Percentiles rank a stretch among this genome's conserved stretches.
phyloP scores from a whole-genome alignment of 1,140 invertebrate genomes.

The Drosophila repletoides region DNA sequence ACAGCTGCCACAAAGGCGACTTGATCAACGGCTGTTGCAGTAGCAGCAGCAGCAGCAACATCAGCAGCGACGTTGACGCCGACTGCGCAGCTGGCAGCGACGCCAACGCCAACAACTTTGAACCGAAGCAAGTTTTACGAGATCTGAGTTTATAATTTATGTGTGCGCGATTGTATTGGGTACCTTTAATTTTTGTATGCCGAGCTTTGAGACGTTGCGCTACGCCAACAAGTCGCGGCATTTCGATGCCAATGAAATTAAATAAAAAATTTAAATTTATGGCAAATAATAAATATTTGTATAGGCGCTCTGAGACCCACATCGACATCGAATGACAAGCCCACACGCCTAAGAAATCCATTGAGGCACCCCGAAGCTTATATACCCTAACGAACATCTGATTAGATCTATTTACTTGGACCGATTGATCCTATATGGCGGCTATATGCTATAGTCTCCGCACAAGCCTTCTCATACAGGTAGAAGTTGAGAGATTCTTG shows the following conservation, averaged over 20 bases:
- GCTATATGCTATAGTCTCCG: no score
- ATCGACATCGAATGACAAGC: no score
- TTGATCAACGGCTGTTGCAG: conserved; percentile 36
- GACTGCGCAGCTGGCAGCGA: neutral
- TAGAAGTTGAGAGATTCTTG: no score
- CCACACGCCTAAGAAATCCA: no score
- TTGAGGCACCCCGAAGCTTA: no score
- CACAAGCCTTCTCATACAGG: no score
- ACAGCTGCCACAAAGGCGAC: conserved; percentile 38
- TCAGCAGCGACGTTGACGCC: neutral
- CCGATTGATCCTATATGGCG: no score
- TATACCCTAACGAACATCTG: no score
- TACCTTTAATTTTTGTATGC: conserved; percentile 61
- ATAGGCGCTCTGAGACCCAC: no score
- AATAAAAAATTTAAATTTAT: neutral
- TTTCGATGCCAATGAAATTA: neutral
- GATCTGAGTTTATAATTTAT: conserved; percentile 60
- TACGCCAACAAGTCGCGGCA: conserved; percentile 7
- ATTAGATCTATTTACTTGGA: no score
- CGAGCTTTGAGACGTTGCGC: conserved; percentile 45
- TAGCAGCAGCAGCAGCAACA: conserved; percentile 1
- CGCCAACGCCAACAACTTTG: conserved; percentile 13
- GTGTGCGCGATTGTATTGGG: conserved; percentile 37
- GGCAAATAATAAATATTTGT: neutral
- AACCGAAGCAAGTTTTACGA: conserved; percentile 68